Evolutionary conservation across 2,797 vertebrate genomes (phyloP).

Genomic region (Allobates femoralis): DNA sequence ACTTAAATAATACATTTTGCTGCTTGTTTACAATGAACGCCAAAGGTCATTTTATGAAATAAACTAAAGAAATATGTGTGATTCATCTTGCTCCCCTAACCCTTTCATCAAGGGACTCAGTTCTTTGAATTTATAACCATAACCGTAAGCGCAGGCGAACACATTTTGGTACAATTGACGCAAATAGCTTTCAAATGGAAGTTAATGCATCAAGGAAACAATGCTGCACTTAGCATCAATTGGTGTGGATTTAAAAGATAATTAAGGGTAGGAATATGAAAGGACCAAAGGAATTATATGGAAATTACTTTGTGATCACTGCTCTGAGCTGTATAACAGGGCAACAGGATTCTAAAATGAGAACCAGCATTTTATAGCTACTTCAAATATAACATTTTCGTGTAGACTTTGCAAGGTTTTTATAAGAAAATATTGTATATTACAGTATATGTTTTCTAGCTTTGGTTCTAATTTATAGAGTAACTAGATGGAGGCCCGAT

Average conservation of each 20-base stretch:
- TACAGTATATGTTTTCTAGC: too few species aligned
- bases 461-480: neutral
- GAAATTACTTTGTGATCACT: slow-evolving; percentile 28
- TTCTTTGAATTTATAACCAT: slow-evolving; percentile 52
- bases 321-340: slow-evolving; percentile 6
- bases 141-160: slow-evolving; percentile 51
- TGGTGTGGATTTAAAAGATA: slow-evolving; percentile 46
- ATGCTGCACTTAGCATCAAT: slow-evolving; percentile 50
- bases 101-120: slow-evolving; percentile 1
- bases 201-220: slow-evolving; percentile 37
- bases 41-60: slow-evolving; percentile 46
- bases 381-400: slow-evolving; percentile 13
- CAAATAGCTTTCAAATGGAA: slow-evolving; percentile 50
- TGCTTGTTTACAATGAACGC: slow-evolving; percentile 55
- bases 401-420: neutral
- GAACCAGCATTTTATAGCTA: slow-evolving; percentile 28
- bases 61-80: slow-evolving; percentile 54
- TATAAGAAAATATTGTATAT: neutral
- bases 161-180: slow-evolving; percentile 51
- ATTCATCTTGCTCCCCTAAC: slow-evolving; percentile 56
- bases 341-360: slow-evolving; percentile 14
- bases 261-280: slow-evolving; percentile 48
- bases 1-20: slow-evolving; percentile 33
- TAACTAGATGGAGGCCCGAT: neutral
- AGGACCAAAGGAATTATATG: slow-evolving; percentile 24